A percentile compares a stretch with the other conserved stretches of the same genome.
These are phyloP conservation scores for Cynoglossus semilaevis DNA, from an alignment of 2,113 vertebrate species.

Conservation along the genomic window DNA sequence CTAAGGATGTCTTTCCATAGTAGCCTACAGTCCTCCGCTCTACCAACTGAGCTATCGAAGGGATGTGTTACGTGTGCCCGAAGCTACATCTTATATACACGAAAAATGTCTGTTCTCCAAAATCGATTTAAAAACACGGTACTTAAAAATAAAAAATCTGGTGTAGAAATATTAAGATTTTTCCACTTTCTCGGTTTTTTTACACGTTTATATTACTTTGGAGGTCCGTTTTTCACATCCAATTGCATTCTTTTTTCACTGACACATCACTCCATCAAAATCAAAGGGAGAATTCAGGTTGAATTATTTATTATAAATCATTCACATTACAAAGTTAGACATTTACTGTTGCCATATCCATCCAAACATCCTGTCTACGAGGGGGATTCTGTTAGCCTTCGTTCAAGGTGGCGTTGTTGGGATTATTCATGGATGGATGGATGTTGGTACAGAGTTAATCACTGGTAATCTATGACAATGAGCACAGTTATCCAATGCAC, in stretches of 20 bases:
- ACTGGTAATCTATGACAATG: neutral
- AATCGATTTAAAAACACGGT: too few species aligned
- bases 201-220: too few species aligned
- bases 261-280: neutral
- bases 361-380: slow-evolving; percentile 23
- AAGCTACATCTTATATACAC: too few species aligned
- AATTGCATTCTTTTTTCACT: too few species aligned
- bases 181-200: too few species aligned
- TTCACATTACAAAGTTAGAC: slow-evolving; percentile 68
- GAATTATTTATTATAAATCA: slow-evolving; percentile 74
- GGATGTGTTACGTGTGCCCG: slow-evolving; percentile 17
- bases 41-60: slow-evolving; percentile 91
- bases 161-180: too few species aligned
- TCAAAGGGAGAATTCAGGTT: neutral
- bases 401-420: neutral
- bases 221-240: too few species aligned
- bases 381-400: slow-evolving; percentile 5
- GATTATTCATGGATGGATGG: too few species aligned
- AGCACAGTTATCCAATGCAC: neutral
- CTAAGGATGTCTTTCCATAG: slow-evolving; percentile 34
- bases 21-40: slow-evolving; percentile 85
- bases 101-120: too few species aligned
- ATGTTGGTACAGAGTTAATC: slow-evolving; percentile 35
- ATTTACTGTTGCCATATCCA: slow-evolving; percentile 28
- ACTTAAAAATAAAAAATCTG: too few species aligned